Percentiles rank a stretch among this genome's conserved stretches.
Evolutionary conservation across 2,797 vertebrate genomes (phyloP).

Genomic region (Meriones psammophilus): DNA sequence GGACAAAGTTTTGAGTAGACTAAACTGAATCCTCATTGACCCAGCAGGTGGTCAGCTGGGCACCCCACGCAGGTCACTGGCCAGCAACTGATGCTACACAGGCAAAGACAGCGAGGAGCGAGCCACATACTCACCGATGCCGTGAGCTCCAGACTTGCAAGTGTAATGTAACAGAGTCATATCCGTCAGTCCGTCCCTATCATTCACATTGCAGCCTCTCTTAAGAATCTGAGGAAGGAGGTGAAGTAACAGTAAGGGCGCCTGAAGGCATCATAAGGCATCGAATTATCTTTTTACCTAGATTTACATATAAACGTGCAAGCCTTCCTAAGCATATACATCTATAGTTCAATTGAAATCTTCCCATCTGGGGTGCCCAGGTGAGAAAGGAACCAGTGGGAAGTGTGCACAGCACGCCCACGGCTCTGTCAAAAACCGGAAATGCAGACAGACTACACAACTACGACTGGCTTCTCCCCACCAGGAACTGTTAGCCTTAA

Average conservation of each 20-base stretch:
- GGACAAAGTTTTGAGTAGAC: not conserved
- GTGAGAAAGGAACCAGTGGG: rapidly evolving
- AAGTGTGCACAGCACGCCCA: not conserved
- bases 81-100: not conserved
- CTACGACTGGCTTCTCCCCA: not conserved
- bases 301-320: not conserved
- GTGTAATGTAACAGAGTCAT: slow-evolving; percentile 98
- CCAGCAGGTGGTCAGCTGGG: not conserved
- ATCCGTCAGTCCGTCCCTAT: slow-evolving; percentile 97
- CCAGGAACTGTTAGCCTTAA: not conserved
- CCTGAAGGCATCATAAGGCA: not conserved
- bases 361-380: not conserved
- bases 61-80: not conserved
- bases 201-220: slow-evolving; percentile 97
- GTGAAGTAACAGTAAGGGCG: not conserved
- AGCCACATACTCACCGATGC: slow-evolving; percentile 93
- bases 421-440: not conserved
- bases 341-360: not conserved
- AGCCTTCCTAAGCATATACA: not conserved
- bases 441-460: not conserved
- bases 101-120: not conserved
- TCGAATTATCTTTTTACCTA: not conserved
- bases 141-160: slow-evolving; percentile 97
- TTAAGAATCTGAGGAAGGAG: slow-evolving; percentile 93
- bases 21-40: not conserved